Evolutionary conservation across 1,140 invertebrate genomes (phyloP), one percentile per base, ranked within the genome.

Genomic region (Riptortus pedestris): DNA sequence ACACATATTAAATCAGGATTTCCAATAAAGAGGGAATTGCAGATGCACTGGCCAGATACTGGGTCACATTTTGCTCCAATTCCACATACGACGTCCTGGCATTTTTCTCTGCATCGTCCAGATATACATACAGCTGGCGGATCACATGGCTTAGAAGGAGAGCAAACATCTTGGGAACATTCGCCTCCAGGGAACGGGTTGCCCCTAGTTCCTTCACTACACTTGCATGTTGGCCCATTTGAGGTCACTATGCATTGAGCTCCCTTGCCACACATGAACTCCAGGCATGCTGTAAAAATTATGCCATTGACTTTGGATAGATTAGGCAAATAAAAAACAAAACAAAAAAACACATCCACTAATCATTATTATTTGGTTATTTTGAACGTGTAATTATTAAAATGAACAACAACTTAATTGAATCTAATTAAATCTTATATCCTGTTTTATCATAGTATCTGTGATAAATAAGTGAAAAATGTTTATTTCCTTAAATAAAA

Each of bases 161-260:
- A 89, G 73, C 91, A 95, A 38, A 90, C 76, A 74, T 91, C 90
- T 33, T 85, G 83, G 31, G 77, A 77, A 73, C 91, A 95, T 38
- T 79, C 78, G 29, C 91, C 91, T 28, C 91, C 91, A 7, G 90
- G 88, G 78, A 93, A 94, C 20, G 91, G 90, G 77, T 94, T 93
- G 1, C 91, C 91, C 45, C 85, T 81, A 71, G 85, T 88, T 33
- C 91, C 90, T 73, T 89, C 85, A 3, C 85, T 79, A 71, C 91
- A 95, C 72, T 88, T 87, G 72, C 91, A 95, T 1, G 90, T 91
- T 16, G 90, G 88, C 24, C 90, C 91, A 33, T 83, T 79, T 62
- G 84, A 83, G 26, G 89, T 88, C n/a, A 90, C 85, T 61, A 92
- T 89, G 72, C 91, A 95, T 60, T 89, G 84, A 1, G 90, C 90